phyloP scores from a whole-genome alignment of 2,113 vertebrate species.

The Salvelinus fontinalis region DNA sequence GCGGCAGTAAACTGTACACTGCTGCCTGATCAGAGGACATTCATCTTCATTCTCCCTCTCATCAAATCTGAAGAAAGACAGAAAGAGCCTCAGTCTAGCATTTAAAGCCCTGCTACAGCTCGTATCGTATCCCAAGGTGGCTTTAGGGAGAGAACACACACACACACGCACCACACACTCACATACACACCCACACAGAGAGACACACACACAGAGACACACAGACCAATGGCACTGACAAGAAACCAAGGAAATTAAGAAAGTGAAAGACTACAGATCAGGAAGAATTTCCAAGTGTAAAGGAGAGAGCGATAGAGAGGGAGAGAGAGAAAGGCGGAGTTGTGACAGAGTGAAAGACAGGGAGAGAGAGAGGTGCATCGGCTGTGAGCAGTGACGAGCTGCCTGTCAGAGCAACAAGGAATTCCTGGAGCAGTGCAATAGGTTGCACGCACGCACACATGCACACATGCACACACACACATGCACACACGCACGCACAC shows the following conservation, averaged over 20 bases:
- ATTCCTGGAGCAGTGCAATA: no score
- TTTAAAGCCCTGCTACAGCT: background rate
- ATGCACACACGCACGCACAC: background rate
- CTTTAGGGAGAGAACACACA: background rate
- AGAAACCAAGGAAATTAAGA: background rate
- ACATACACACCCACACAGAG: slow-evolving; percentile 21
- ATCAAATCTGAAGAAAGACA: slow-evolving; percentile 52
- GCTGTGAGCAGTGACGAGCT: background rate
- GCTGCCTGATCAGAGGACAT: slow-evolving; percentile 36
- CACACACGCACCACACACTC: slow-evolving; percentile 7
- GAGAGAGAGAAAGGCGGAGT: no score
- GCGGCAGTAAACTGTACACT: slow-evolving; percentile 47
- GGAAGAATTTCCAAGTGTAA: no score
- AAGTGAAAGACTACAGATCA: no score
- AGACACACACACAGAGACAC: background rate
- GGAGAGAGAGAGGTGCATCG: background rate
- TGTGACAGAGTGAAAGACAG: background rate
- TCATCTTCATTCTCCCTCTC: slow-evolving; percentile 61
- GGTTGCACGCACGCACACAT: background rate
- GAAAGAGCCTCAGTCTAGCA: slow-evolving; percentile 40
- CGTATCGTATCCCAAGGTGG: no score
- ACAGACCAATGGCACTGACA: background rate
- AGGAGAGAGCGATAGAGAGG: no score
- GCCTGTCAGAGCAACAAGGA: no score
- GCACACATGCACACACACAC: background rate